Evolutionary conservation across 1,140 invertebrate genomes (phyloP).

Genomic region (Drosophila nikananu): DNA sequence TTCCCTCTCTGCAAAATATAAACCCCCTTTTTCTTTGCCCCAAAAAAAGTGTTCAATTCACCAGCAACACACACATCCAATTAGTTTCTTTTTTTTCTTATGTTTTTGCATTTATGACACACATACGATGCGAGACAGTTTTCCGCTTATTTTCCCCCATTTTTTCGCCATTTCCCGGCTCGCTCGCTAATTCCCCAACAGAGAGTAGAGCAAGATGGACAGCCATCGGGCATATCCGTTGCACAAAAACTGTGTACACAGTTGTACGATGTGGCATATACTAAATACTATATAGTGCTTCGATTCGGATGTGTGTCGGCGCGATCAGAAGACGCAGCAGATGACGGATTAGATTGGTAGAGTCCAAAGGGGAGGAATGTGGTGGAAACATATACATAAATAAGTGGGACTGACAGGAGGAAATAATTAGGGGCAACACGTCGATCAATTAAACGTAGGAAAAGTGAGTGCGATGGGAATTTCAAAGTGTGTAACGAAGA

Average conservation of each 20-base stretch:
- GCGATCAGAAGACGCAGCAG: slow-evolving; percentile 62
- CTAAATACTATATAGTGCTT: slow-evolving; percentile 28
- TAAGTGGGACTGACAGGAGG: slow-evolving; percentile 61
- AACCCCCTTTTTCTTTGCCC: not conserved
- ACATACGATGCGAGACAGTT: slow-evolving; percentile 66
- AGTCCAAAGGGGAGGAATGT: slow-evolving; percentile 28
- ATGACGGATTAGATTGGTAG: slow-evolving; percentile 50
- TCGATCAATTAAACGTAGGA: slow-evolving; percentile 41
- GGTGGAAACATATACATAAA: not conserved
- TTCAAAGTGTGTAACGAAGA: not conserved
- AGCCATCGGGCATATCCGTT: slow-evolving; percentile 74
- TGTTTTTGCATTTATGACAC: slow-evolving; percentile 57
- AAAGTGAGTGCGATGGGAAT: not conserved
- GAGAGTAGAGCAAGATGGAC: slow-evolving; percentile 34
- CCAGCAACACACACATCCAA: slow-evolving; percentile 45
- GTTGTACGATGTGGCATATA: slow-evolving; percentile 14
- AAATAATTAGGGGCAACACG: slow-evolving; percentile 77
- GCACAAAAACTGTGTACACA: slow-evolving; percentile 35
- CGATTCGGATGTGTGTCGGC: slow-evolving; percentile 56
- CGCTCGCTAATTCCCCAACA: slow-evolving; percentile 60
- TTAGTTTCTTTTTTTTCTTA: slow-evolving; percentile 35
- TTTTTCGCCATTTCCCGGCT: slow-evolving; percentile 68
- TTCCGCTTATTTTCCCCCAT: slow-evolving; percentile 77
- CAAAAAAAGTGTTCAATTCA: slow-evolving; percentile 17
- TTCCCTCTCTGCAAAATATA: not conserved